Conservation (phyloP, 2,113 vertebrate genomes). For the Notothenia coriiceps region DNA sequence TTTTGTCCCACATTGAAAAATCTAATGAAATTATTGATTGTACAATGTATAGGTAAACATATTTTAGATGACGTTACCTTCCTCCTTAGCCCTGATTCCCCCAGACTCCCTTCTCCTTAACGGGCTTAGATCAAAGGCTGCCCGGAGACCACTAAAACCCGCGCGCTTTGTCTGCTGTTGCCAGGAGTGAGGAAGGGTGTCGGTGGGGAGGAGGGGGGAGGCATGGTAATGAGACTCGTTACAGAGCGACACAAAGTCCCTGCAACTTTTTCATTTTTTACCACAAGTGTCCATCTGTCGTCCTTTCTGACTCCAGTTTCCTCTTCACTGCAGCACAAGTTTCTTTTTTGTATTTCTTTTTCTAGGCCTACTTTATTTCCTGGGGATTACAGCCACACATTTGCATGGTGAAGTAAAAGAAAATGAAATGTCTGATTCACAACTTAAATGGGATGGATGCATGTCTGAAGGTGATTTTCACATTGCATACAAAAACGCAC, state of each 20-base stretch:
- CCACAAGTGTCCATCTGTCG: slow-evolving; percentile 51
- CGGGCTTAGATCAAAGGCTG: slow-evolving; percentile 89
- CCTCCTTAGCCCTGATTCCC: slow-evolving; percentile 38
- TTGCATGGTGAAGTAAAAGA: background rate
- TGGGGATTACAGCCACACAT: background rate
- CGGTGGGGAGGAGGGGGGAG: slow-evolving; percentile 50
- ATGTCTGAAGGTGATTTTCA: background rate
- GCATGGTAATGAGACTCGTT: slow-evolving; percentile 88
- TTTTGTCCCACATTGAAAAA: background rate
- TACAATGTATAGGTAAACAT: background rate
- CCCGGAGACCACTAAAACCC: slow-evolving; percentile 82
- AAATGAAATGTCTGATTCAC: background rate
- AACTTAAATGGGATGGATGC: too few species aligned
- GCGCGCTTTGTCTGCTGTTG: slow-evolving; percentile 88
- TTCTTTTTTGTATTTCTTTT: background rate
- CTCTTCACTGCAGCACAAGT: background rate
- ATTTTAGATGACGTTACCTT: slow-evolving; percentile 58
- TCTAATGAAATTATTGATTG: background rate
- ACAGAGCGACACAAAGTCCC: slow-evolving; percentile 78
- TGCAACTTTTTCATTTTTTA: slow-evolving; percentile 69
- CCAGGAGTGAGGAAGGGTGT: slow-evolving; percentile 85
- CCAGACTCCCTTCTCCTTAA: slow-evolving; percentile 81
- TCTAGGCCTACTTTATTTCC: background rate
- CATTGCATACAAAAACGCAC: background rate
- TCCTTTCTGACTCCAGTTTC: slow-evolving; percentile 27